Evolutionary conservation across 37 sponge, comb jelly and placozoan genomes (phyloP), one percentile per base, ranked within the genome.

Genomic region (Agelas oroides): DNA sequence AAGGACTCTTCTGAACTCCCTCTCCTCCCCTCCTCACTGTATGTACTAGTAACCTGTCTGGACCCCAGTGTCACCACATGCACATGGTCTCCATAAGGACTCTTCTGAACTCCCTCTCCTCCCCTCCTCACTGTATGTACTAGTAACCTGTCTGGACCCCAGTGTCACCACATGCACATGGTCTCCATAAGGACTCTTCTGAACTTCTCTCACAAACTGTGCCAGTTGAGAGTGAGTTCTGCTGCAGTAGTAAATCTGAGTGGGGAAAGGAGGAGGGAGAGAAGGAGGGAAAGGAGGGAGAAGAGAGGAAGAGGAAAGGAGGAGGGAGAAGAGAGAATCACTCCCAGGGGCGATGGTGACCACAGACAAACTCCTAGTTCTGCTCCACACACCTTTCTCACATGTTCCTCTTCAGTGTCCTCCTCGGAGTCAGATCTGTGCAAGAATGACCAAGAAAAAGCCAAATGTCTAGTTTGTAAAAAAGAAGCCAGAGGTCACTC

Each of bases 191-290:
- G 91, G 86, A 70, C 92, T 96, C 74, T 92, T 90, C 73, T 90
- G 86, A 5, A 99, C 90, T 65, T 99, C 99, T 36, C 90, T 85
- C 32, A 99, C 90, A 87, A 99, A 99, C 87, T 99, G 99, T 19
- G 99, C 84, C 59, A 99, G 86, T 66, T 99, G 99, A 3, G 97
- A 91, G 76, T 99, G 99, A 13, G 99, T 99, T 23, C 99, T 87
- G 80, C 97, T 97, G 87, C 97, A 97, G 89, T 97, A 99, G 86
- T 78, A 97, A 11, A 99, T 95, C 94, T 99, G 69, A 35, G 27
- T 39, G 70, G 15, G 37, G 61, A 46, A 6, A 35, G 0, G 46
- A 3, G 46, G 46, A 8, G 46, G 46, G 8, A 12, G 8, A 8
- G 46, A 8, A 46, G 46, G 8, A 8, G 46, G 46, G 8, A 46